These are phyloP conservation scores for Melikaiella ostensackeni DNA, from an alignment of 2,888 invertebrate species.

Conservation along the genomic window DNA sequence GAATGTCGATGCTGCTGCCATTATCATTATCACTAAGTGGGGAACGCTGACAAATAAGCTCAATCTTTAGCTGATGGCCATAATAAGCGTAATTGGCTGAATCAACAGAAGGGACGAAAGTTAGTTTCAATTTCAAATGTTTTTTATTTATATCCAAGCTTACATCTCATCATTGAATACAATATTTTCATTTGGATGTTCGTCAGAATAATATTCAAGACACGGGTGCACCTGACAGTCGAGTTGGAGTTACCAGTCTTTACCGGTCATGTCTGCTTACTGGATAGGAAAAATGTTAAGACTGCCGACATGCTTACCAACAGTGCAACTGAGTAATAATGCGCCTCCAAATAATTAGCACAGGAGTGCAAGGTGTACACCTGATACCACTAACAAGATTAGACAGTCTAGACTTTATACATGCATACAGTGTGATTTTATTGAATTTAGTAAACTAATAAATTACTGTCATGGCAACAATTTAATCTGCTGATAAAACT, in stretches of 20 bases:
- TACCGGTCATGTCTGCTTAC: background rate
- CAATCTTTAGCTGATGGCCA: background rate
- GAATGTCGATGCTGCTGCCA: constrained; percentile 58
- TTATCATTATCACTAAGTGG: constrained; percentile 33
- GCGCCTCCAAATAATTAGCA: constrained; percentile 63
- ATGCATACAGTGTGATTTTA: background rate
- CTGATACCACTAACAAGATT: constrained; percentile 67
- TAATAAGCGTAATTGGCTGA: background rate
- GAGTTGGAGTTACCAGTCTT: background rate
- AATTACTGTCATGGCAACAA: background rate
- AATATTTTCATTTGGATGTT: too few relatives aligned
- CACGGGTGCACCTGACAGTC: background rate
- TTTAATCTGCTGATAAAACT: too few relatives aligned
- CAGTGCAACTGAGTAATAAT: constrained; percentile 5
- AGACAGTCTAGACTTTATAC: constrained; percentile 61
- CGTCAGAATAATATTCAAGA: too few relatives aligned
- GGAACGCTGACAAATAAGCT: constrained; percentile 19
- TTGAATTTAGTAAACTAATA: background rate
- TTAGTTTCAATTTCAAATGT: background rate
- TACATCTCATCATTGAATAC: background rate
- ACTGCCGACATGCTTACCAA: constrained; percentile 35
- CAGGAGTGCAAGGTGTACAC: constrained; percentile 62
- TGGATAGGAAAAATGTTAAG: background rate
- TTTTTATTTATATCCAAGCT: too few relatives aligned
- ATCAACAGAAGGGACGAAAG: background rate